Percentiles rank a stretch among this genome's conserved stretches.
Conservation (phyloP, 2,797 vertebrate genomes). For the Urosaurus nigricauda region DNA sequence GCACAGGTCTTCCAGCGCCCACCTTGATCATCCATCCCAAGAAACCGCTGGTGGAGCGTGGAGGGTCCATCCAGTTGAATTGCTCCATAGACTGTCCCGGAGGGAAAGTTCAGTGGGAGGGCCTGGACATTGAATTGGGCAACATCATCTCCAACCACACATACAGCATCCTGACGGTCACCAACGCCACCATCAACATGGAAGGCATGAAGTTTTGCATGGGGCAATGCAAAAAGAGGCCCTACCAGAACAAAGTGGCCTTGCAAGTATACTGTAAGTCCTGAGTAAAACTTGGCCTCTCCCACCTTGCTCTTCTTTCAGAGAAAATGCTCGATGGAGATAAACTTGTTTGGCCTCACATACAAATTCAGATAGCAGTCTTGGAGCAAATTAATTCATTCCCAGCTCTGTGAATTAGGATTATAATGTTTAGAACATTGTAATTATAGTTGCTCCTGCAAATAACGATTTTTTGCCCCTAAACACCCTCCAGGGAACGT, state of each 20-base stretch:
- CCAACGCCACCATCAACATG: background rate
- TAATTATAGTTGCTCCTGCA: too few species aligned
- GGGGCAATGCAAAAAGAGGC: slow-evolving; percentile 54
- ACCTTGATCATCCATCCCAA: slow-evolving; percentile 65
- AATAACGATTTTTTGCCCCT: too few species aligned
- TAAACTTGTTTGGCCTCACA: too few species aligned
- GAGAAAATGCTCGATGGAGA: too few species aligned
- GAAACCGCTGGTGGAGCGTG: slow-evolving; percentile 56
- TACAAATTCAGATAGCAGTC: too few species aligned
- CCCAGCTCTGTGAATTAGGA: too few species aligned
- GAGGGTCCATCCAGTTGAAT: slow-evolving; percentile 63
- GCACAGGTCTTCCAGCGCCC: accelerated
- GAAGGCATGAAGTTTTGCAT: slow-evolving; percentile 69
- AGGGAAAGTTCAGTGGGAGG: slow-evolving; percentile 72
- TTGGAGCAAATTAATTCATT: too few species aligned
- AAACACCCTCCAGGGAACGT: too few species aligned
- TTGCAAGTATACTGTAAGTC: slow-evolving; percentile 77
- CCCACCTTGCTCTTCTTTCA: background rate
- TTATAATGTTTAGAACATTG: too few species aligned
- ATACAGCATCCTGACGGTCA: slow-evolving; percentile 72
- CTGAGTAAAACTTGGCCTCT: background rate
- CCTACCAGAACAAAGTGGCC: accelerated
- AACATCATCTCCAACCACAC: slow-evolving; percentile 49
- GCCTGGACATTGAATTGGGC: slow-evolving; percentile 78
- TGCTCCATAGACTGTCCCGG: slow-evolving; percentile 69